Conservation (phyloP, 2,797 vertebrate genomes). For the Hemibagrus guttatus region DNA sequence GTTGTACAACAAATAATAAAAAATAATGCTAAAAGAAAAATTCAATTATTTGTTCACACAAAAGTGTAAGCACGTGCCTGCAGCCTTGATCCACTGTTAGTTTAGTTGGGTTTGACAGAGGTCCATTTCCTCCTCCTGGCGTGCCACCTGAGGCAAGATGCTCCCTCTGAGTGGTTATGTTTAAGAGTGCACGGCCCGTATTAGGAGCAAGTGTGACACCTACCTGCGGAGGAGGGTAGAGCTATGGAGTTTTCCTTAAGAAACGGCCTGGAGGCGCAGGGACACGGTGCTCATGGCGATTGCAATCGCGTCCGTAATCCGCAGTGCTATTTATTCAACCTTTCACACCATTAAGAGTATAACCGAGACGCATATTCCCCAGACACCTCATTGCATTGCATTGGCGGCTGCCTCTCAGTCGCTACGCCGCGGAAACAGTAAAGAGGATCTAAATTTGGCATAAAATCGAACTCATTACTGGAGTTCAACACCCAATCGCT, state of each 20-base stretch:
- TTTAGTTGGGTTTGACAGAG: constrained; percentile 27
- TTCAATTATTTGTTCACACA: not conserved
- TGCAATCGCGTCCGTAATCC: constrained; percentile 67
- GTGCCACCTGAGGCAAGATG: constrained; percentile 64
- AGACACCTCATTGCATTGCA: constrained; percentile 19
- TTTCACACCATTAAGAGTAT: constrained; percentile 71
- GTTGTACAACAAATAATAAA: not conserved
- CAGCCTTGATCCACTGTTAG: not conserved
- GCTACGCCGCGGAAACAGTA: constrained; percentile 84
- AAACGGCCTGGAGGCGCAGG: constrained; percentile 44
- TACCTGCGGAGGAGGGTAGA: constrained; percentile 91
- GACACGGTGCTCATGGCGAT: constrained; percentile 46
- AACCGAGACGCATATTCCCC: constrained; percentile 69
- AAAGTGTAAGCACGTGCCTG: not conserved
- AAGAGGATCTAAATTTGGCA: constrained; percentile 95
- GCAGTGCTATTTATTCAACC: constrained; percentile 72
- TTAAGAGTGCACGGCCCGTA: constrained; percentile 75
- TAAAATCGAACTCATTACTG: constrained; percentile 99
- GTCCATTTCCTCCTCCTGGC: constrained; percentile 52
- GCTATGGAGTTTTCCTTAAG: constrained; percentile 61
- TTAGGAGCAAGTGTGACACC: constrained; percentile 97
- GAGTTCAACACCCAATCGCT: constrained; percentile 94
- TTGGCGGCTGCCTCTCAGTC: not conserved
- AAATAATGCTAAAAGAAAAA: not conserved
- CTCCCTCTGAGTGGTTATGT: constrained; percentile 65